A percentile compares a stretch with the other conserved stretches of the same genome.
Conservation (phyloP, 2,888 invertebrate species). For the Lamellibrachia columna region DNA sequence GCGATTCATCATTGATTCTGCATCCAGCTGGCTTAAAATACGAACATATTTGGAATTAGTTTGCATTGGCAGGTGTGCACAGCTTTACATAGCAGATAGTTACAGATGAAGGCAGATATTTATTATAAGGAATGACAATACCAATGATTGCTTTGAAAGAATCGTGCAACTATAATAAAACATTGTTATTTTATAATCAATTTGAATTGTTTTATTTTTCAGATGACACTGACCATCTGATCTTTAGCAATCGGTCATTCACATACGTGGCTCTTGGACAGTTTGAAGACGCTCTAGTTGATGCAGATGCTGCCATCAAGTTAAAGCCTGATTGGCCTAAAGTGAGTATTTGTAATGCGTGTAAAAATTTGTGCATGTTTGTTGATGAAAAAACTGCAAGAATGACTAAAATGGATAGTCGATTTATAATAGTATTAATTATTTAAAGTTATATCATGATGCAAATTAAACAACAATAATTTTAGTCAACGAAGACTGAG, state of each 20-base stretch:
- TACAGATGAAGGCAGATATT: background rate
- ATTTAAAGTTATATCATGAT: background rate
- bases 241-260: conserved; percentile 74
- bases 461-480: background rate
- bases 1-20: background rate
- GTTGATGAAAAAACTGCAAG: too few relatives aligned
- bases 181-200: background rate
- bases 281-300: conserved; percentile 74
- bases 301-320: conserved; percentile 74
- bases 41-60: background rate
- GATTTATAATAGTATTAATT: background rate
- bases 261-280: conserved; percentile 73
- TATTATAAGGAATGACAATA: background rate
- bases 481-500: background rate
- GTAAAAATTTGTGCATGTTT: background rate
- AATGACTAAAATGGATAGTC: background rate
- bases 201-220: conserved; percentile 51
- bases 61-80: background rate
- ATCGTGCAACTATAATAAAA: background rate
- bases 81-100: background rate
- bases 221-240: conserved; percentile 75
- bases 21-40: background rate
- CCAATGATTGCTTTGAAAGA: background rate
- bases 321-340: conserved; percentile 76
- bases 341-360: conserved; percentile 64